Conservation (phyloP, 1,140 invertebrate genomes). For the Pseudomyrmex cubaensis region DNA sequence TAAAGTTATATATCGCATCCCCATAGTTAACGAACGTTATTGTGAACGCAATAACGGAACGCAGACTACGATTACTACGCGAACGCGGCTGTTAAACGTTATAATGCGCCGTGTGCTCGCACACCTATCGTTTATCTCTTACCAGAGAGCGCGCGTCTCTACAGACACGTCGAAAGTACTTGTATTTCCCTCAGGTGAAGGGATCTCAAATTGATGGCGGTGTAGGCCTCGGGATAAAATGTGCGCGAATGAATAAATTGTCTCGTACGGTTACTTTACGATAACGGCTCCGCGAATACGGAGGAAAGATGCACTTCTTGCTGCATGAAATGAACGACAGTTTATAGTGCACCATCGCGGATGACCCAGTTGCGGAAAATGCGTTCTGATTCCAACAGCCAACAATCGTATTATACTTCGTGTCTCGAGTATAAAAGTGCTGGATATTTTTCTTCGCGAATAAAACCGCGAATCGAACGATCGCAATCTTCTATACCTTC, state of each 20-base stretch:
- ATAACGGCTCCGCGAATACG: slow-evolving; percentile 36
- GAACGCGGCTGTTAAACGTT: not conserved
- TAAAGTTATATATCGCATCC: too few relatives aligned
- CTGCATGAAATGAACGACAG: slow-evolving; percentile 49
- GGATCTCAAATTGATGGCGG: slow-evolving; percentile 31
- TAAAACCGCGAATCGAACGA: not conserved
- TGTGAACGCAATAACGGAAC: not conserved
- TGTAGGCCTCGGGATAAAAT: slow-evolving; percentile 20
- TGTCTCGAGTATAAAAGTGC: not conserved
- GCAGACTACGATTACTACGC: not conserved
- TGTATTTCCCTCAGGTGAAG: slow-evolving; percentile 17
- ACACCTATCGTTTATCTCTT: not conserved
- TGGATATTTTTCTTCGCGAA: not conserved
- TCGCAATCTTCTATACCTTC: not conserved
- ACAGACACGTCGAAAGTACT: slow-evolving; percentile 13
- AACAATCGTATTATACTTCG: slow-evolving; percentile 24
- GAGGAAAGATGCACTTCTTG: slow-evolving; percentile 62
- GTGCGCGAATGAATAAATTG: slow-evolving; percentile 53
- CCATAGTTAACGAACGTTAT: not conserved
- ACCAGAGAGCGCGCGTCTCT: not conserved
- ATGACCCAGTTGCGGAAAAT: slow-evolving; percentile 63
- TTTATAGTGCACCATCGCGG: slow-evolving; percentile 52
- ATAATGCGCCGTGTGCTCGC: not conserved
- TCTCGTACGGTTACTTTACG: slow-evolving; percentile 52
- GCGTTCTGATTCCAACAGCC: slow-evolving; percentile 24